A percentile compares a stretch with the other conserved stretches of the same genome.
Evolutionary conservation across 1,140 invertebrate genomes (phyloP).

Genomic region (Ruditapes philippinarum): DNA sequence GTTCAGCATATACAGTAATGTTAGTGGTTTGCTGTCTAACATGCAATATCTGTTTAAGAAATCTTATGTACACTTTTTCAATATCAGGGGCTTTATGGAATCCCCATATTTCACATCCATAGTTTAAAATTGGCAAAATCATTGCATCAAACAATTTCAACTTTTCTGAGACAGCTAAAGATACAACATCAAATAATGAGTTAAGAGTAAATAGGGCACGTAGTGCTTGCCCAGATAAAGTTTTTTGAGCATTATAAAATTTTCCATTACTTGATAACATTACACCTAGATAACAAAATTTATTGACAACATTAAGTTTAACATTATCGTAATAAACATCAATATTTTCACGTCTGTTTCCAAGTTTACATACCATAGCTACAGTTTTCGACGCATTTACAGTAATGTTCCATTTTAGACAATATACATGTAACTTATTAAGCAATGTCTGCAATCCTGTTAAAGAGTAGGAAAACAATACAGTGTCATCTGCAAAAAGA

Average conservation of each 20-base stretch:
- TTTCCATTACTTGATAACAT: neutral
- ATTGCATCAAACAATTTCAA: neutral
- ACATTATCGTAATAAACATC: neutral
- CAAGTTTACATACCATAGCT: constrained; percentile 19
- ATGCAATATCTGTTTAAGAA: neutral
- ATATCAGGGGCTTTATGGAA: neutral
- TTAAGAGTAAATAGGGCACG: neutral
- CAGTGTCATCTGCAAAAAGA: neutral
- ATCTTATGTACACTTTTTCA: constrained; percentile 11
- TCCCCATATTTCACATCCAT: neutral
- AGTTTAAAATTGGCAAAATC: neutral
- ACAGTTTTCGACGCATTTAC: neutral
- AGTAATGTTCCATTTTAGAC: neutral
- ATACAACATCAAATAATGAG: neutral
- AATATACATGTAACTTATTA: neutral
- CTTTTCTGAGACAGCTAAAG: neutral
- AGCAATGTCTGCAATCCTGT: neutral
- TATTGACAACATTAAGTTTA: neutral
- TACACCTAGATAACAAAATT: neutral
- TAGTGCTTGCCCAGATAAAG: neutral
- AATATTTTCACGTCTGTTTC: constrained; percentile 1
- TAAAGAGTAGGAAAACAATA: neutral
- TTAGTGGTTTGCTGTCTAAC: constrained; percentile 12
- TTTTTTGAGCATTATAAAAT: neutral
- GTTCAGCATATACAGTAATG: neutral